Percentiles rank a stretch among this genome's conserved stretches.
Evolutionary conservation across 2,113 vertebrate species (phyloP).

Genomic region (Mormyrus iriodes): DNA sequence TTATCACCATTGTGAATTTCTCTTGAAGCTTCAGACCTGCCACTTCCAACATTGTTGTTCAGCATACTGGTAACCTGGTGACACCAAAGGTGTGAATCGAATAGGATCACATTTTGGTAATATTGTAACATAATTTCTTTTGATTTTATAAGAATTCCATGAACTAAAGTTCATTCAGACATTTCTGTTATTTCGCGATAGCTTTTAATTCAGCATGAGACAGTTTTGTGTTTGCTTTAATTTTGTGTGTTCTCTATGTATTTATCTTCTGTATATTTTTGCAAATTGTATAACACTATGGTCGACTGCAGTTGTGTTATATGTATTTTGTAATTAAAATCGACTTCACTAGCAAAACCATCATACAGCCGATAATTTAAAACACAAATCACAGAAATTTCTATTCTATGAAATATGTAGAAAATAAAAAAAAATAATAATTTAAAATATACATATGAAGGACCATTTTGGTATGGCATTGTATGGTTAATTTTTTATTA

Average conservation of each 20-base stretch:
- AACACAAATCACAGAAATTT: not conserved
- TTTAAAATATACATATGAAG: not conserved
- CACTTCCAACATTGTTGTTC: not conserved
- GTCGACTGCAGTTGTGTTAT: no score
- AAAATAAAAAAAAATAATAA: not conserved
- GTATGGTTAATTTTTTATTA: not conserved
- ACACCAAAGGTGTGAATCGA: not conserved
- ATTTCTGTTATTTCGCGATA: not conserved
- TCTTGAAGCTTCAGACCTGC: not conserved
- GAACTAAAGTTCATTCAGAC: not conserved
- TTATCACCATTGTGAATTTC: not conserved
- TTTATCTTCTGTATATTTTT: not conserved
- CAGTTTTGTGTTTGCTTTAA: not conserved
- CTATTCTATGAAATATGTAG: not conserved
- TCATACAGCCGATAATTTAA: not conserved
- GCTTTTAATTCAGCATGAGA: not conserved
- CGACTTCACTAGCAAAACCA: not conserved
- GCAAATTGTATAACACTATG: not conserved
- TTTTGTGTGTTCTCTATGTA: not conserved
- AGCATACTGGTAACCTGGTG: not conserved
- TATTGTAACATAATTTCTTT: no score
- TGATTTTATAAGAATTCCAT: no score
- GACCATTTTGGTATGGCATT: not conserved
- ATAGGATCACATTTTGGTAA: not conserved
- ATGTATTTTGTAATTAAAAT: not conserved